Conservation (phyloP, 1,140 invertebrate genomes). For the Cyclina sinensis region DNA sequence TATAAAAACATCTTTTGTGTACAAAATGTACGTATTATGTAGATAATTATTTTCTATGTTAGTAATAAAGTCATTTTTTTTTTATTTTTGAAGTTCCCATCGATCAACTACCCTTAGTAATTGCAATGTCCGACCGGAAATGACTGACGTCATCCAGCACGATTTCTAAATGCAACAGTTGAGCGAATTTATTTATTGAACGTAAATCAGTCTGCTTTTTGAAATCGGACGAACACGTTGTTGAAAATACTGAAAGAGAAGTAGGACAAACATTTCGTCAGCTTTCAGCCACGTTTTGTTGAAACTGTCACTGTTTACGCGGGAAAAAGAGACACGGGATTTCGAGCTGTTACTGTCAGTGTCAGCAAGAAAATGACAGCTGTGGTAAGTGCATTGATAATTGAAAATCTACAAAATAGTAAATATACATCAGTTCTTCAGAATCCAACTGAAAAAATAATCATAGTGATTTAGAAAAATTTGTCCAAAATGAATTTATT, state of each 20-base stretch:
- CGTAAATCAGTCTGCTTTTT: neutral
- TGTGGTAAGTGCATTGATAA: neutral
- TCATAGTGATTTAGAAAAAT: neutral
- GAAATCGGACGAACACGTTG: neutral
- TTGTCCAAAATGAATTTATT: no score
- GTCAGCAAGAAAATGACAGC: neutral
- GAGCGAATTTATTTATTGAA: neutral
- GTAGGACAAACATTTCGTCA: neutral
- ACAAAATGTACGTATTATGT: neutral
- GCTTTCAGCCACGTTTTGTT: neutral
- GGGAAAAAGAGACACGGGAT: neutral
- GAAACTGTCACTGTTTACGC: neutral
- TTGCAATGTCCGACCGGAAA: neutral
- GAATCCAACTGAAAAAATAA: neutral
- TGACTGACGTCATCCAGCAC: neutral
- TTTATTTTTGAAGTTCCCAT: neutral
- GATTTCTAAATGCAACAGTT: neutral
- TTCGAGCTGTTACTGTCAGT: neutral
- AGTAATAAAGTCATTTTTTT: neutral
- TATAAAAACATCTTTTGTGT: neutral
- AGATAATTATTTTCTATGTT: neutral
- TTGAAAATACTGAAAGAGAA: neutral
- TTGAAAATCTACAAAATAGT: neutral
- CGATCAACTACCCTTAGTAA: neutral
- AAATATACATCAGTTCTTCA: neutral